Base-by-base conservation (phyloP, 30 jellyfish, hydroid and myxozoan genomes). In the Sanderia malayensis region DNA sequence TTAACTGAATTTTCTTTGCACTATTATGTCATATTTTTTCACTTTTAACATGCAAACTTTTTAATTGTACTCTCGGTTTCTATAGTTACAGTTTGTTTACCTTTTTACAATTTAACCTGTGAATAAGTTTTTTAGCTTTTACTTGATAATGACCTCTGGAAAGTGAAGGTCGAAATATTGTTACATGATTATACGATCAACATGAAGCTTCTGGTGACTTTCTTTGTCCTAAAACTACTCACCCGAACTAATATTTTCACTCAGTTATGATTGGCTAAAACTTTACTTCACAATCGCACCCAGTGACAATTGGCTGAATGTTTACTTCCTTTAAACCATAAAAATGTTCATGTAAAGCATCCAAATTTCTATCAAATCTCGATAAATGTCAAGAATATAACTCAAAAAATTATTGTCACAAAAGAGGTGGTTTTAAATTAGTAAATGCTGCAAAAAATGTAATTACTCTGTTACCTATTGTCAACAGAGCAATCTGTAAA, bases 71-170 rank as follows among this genome's bases (percentile, higher is more conserved):
- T 6, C 15, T 41, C 55, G 8, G 55, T 49, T 49, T 49, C 64
- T 19, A 49, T 49, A 49, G 64, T 24, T 49, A 18, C 64, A 19
- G 64, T 4, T 37, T 37, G 52, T 37, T 37, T 37, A 37, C 52
- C 52, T 37, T 49, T 49, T 18, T 49, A 15, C 23, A 4, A 15
- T 49, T 49, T 49, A 4, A 49, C 8, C 64, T 49, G 8, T 49
- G 8, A 49, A 15, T 4, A 4, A 9, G 8, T 11, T 49, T 9
- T 19, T 49, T 49, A 9, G 64, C 27, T 49, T 49, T 49, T 49
- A 49, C 64, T 49, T 49, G 64, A 49, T 49, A 49, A 49, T 18
- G 64, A 49, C 64, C 64, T 49, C 64, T 49, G 64, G 64, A 49
- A 49, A 49, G 64, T 49, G 64, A 49, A 49, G 64, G 64, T 49